Conservation (phyloP, 92 coral and sea anemone genomes). For the Epizoanthus scotinus region DNA sequence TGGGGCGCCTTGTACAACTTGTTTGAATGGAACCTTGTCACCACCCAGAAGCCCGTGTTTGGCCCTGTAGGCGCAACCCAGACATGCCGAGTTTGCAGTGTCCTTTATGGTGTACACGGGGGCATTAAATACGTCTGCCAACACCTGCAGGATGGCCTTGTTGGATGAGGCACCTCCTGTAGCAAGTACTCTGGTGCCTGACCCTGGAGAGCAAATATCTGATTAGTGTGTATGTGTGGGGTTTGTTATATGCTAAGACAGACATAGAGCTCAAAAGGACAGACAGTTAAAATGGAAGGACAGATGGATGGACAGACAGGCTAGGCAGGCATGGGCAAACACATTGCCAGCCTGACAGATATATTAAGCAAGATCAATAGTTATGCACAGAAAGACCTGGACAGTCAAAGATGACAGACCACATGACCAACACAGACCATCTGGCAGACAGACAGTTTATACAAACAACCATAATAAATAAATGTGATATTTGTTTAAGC, state of each 20-base stretch:
- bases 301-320: not conserved
- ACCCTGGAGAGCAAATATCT: conserved; percentile 42
- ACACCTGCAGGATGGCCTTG: conserved; percentile 84
- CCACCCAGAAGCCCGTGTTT: conserved; percentile 78
- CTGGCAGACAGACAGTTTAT: not conserved
- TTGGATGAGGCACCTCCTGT: conserved; percentile 99
- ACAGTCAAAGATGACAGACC: no score
- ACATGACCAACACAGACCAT: no score
- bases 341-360: no score
- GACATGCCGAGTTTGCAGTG: conserved; percentile 96
- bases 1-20: conserved; percentile 68
- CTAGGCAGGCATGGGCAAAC: no score
- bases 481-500: no score
- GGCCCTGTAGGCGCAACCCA: conserved; percentile 96
- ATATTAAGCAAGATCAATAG: no score
- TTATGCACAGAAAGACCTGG: no score
- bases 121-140: conserved; percentile 88
- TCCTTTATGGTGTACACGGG: conserved; percentile 92
- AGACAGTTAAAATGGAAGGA: not conserved
- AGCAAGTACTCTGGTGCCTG: conserved; percentile 82
- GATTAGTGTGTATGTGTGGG: not conserved
- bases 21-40: conserved; percentile 58
- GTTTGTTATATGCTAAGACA: no score
- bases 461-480: not conserved
- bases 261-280: not conserved